Base-by-base conservation (phyloP, 2,888 invertebrate genomes). In the Ceriagrion tenellum region DNA sequence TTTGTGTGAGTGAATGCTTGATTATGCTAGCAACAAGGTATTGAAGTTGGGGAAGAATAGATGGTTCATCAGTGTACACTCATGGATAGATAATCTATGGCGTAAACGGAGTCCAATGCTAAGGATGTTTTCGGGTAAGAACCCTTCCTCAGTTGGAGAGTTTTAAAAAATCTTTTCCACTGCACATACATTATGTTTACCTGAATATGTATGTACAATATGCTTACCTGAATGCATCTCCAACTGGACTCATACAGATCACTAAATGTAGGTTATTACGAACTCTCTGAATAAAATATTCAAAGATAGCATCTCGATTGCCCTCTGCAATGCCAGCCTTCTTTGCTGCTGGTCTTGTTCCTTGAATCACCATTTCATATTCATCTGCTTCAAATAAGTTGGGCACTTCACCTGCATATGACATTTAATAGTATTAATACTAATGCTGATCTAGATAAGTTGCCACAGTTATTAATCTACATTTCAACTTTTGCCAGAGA, bases 171-270 rank as follows among this genome's bases (percentile, higher is more conserved):
- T n/a, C n/a, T n/a, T n/a, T n/a, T n/a, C n/a, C n/a, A n/a, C n/a
- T n/a, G n/a, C n/a, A n/a, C n/a, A n/a, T n/a, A n/a, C n/a, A n/a
- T n/a, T n/a, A n/a, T n/a, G n/a, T n/a, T n/a, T n/a, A n/a, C n/a
- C n/a, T n/a, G n/a, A n/a, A 56, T 89, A 26, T 30, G 47, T 20
- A 88, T 55, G 40, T 26, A 23, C 1, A 69, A 16, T 97, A 96
- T 59, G 59, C 95, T 95, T 96, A 98, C 97, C 98, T 98, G 97
- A 99, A 99, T 0, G 98, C 98, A 96, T 98, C 98, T 0, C 99
- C 99, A 0, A 99, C 98, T 0, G 99, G 99, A 96, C 98, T 99
- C 99, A 99, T 99, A 96, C 99, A 99, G 95, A 99, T 97, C 95
- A 99, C 98, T 69, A 99, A 97, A 96, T 99, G 99, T 10, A 99